Evolutionary conservation across 2,888 invertebrate genomes (phyloP).

Genomic region (Hypomecis atomaria): DNA sequence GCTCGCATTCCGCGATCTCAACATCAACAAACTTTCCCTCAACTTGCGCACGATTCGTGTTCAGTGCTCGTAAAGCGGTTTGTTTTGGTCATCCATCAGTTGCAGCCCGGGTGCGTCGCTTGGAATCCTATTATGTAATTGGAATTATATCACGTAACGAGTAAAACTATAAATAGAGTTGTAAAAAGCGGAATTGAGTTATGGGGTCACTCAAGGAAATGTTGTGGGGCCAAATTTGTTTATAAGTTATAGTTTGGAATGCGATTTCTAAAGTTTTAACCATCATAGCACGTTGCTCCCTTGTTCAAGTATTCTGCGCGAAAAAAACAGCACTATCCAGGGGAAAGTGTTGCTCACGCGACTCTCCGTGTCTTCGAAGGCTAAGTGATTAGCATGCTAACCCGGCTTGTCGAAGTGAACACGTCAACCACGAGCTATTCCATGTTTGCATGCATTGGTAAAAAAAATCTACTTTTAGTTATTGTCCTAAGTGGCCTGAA

Average conservation of each 20-base stretch:
- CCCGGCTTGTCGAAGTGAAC: conserved; percentile 42
- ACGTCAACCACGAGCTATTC: no score
- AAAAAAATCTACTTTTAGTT: no score
- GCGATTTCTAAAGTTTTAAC: not conserved
- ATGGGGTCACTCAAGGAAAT: not conserved
- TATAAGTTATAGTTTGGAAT: not conserved
- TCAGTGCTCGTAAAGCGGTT: conserved; percentile 54
- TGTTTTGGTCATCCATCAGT: conserved; percentile 64
- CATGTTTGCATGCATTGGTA: no score
- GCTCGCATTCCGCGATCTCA: not conserved
- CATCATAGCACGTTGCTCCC: conserved; percentile 13
- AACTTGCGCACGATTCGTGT: conserved; percentile 50
- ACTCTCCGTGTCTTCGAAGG: conserved; percentile 64
- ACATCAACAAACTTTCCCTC: conserved; percentile 17
- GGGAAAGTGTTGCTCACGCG: conserved; percentile 79
- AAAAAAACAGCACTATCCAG: conserved; percentile 62
- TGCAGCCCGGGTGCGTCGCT: conserved; percentile 34
- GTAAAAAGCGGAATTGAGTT: no score
- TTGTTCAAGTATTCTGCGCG: conserved; percentile 62
- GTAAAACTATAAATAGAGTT: not conserved
- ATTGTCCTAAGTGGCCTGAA: no score
- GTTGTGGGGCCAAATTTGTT: not conserved
- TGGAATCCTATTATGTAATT: conserved; percentile 1
- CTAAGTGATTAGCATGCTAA: conserved; percentile 63
- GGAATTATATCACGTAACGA: not conserved